Percentiles rank a stretch among this genome's conserved stretches.
These are phyloP conservation scores for Petrocephalus zakoni DNA, from an alignment of 2,113 vertebrate species.

Conservation along the genomic window DNA sequence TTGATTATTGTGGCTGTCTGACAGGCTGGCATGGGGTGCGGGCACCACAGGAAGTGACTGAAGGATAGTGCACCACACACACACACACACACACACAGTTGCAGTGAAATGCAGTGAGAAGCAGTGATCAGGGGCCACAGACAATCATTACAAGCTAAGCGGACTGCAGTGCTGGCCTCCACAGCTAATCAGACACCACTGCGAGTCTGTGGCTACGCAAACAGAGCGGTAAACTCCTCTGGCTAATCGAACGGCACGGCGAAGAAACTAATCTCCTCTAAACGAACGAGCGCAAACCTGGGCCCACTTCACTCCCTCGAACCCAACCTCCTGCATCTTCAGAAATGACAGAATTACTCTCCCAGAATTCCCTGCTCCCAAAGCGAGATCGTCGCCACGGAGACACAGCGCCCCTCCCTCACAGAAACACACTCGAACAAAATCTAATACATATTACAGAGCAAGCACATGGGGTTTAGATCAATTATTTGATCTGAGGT, in stretches of 20 bases:
- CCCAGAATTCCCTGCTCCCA: conserved; percentile 16
- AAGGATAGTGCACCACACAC: not conserved
- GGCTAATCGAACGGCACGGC: not conserved
- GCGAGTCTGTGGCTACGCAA: not conserved
- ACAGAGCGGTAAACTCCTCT: not conserved
- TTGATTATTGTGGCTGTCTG: not conserved
- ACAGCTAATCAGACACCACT: not conserved
- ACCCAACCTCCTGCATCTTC: not conserved
- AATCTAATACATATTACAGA: conserved; percentile 22
- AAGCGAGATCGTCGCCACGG: not conserved
- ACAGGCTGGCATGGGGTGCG: not conserved
- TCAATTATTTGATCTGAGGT: conserved; percentile 22
- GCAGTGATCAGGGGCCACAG: not conserved
- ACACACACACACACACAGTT: not conserved
- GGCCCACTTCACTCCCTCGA: not conserved
- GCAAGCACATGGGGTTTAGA: conserved; percentile 10
- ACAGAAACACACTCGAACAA: not conserved
- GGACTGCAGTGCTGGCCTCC: not conserved
- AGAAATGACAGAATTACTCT: not conserved
- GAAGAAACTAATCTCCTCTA: not conserved
- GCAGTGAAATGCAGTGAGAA: not conserved
- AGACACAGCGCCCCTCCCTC: not conserved
- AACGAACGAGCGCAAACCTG: not conserved
- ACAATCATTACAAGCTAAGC: not conserved
- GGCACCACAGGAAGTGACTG: not conserved